Evolutionary conservation across 2,888 invertebrate genomes (phyloP).

Genomic region (Syrista parreyssii): DNA sequence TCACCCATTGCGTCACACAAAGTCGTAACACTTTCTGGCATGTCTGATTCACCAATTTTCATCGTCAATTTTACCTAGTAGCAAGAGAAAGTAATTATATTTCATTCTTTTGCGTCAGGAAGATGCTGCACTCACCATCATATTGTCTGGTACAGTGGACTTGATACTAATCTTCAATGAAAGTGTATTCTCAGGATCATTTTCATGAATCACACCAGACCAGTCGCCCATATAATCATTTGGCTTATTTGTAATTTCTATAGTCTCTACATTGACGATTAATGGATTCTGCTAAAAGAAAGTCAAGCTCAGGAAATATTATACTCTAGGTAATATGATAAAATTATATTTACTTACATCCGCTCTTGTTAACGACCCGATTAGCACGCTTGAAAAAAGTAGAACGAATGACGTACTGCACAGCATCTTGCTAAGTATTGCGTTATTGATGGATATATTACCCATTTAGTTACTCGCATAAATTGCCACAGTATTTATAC

Average conservation of each 20-base stretch:
- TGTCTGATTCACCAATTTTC: background rate
- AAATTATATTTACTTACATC: background rate
- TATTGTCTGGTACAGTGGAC: conserved; percentile 8
- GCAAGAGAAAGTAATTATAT: background rate
- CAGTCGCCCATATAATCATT: conserved; percentile 1
- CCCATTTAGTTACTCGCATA: background rate
- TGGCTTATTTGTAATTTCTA: background rate
- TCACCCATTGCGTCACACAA: conserved; percentile 25
- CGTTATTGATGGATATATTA: background rate
- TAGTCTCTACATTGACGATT: background rate
- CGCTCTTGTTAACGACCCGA: background rate
- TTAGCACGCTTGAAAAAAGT: background rate
- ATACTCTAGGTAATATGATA: background rate
- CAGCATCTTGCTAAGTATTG: background rate
- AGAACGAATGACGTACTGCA: background rate
- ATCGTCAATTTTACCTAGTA: conserved; percentile 15
- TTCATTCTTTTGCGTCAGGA: background rate
- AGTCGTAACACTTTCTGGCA: conserved; percentile 6
- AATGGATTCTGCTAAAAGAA: background rate
- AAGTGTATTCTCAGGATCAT: conserved; percentile 8
- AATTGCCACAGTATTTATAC: background rate
- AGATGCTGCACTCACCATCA: conserved; percentile 12
- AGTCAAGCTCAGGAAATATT: background rate
- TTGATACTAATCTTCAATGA: conserved; percentile 11
- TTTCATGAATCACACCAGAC: background rate